phyloP scores from a whole-genome alignment of 2,113 vertebrate species.

The Laticauda laticaudata region DNA sequence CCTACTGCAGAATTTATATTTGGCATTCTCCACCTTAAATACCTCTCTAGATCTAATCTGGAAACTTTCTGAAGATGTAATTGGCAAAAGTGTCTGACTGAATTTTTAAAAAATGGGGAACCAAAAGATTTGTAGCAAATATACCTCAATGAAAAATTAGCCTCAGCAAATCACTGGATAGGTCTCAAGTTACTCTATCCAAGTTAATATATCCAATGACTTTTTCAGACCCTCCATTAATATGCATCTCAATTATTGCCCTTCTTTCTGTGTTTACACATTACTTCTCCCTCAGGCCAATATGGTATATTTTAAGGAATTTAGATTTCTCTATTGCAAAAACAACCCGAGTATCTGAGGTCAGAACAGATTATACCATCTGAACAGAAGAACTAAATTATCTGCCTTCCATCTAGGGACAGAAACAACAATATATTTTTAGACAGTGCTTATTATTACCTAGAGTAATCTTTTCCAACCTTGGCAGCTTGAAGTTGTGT shows the following conservation, averaged over 20 bases:
- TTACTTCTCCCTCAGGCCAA: not conserved
- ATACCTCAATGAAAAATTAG: not conserved
- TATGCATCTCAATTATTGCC: not conserved
- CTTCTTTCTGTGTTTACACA: not conserved
- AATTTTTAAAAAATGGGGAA: fast-evolving
- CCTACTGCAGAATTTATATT: not conserved
- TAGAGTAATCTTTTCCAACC: too few species aligned
- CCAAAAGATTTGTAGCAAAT: not conserved
- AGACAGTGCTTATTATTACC: not conserved
- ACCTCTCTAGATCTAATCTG: not conserved
- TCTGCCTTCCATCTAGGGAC: not conserved
- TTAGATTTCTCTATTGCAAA: not conserved
- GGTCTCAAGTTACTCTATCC: not conserved
- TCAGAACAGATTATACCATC: not conserved
- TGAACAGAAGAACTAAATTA: not conserved
- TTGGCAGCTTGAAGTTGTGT: too few species aligned
- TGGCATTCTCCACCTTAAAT: not conserved
- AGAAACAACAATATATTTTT: not conserved
- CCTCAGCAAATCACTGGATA: not conserved
- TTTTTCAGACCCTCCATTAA: not conserved
- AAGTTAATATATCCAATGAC: not conserved
- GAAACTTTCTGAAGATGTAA: not conserved
- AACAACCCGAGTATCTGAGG: not conserved
- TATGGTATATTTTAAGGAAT: not conserved
- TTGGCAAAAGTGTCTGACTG: not conserved